Conservation (phyloP, 2,888 invertebrate genomes). For the Lampropteryx suffumata region DNA sequence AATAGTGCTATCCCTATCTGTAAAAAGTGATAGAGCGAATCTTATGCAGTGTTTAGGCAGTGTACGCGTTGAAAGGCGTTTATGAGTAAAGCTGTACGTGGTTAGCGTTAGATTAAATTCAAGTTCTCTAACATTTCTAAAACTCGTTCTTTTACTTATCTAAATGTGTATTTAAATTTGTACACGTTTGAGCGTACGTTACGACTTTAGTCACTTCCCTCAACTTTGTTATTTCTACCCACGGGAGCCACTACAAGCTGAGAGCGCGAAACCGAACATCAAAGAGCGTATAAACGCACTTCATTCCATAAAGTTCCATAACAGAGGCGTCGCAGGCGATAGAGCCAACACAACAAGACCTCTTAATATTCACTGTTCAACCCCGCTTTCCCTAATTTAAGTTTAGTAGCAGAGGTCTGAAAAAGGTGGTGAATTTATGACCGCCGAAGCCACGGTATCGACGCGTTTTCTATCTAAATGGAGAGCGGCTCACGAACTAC, state of each 20-base stretch:
- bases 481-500: constrained; percentile 76
- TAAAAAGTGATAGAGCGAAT: too few relatives aligned
- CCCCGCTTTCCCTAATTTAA: constrained; percentile 39
- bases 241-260: constrained; percentile 67
- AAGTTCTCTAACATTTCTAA: constrained; percentile 25
- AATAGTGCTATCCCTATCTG: too few relatives aligned
- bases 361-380: constrained; percentile 47
- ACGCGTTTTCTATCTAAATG: constrained; percentile 74
- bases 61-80: too few relatives aligned
- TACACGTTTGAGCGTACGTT: constrained; percentile 51
- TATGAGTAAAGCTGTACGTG: too few relatives aligned
- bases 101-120: neutral
- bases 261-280: constrained; percentile 75
- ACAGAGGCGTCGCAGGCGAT: constrained; percentile 60
- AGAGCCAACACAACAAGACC: constrained; percentile 57
- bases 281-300: constrained; percentile 76
- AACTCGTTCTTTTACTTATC: constrained; percentile 35
- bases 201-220: constrained; percentile 61
- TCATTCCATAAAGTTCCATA: constrained; percentile 75
- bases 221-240: constrained; percentile 67
- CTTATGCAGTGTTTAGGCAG: too few relatives aligned
- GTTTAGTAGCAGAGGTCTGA: constrained; percentile 47
- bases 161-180: constrained; percentile 50
- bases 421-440: constrained; percentile 56
- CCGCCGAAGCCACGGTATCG: constrained; percentile 65